Base-by-base conservation (phyloP, 1,140 invertebrate genomes). In the Ylistrum balloti region DNA sequence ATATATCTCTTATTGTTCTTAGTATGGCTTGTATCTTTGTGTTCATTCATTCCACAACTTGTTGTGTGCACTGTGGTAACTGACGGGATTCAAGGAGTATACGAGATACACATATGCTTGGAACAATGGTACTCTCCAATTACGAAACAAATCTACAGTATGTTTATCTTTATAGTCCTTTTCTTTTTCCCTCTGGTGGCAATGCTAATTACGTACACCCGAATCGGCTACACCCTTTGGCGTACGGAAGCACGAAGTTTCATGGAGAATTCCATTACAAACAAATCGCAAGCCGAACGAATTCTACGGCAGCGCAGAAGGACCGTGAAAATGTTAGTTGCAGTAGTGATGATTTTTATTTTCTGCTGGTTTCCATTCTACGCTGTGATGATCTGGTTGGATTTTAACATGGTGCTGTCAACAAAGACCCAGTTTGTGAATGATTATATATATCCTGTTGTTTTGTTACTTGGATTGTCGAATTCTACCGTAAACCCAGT, bases 201-300 rank as follows among this genome's bases (percentile, higher is more conserved):
- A 93, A 98, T 98, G 98, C 97, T 97, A 34, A 96, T 98, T 2
- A 97, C 98, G 0, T 99, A 99, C 96, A 97, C 97, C 92, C 98
- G 98, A 95, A 98, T 99, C 88, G 97, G 98, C 10, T 95, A 97
- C 20, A 98, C 98, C 0, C 96, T 99, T 0, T 98, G 98, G 98
- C 97, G 97, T 85, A 97, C 97, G 0, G 97, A 97, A 88, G 97
- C 97, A 89, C 97, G 91, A 2, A 91, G 93, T n/a, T 91, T 93
- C 28, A 33, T 86, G 11, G 89, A 86, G 20, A 45, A 48, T 20
- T 56, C 35, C 9, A 88, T 88, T 22, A 28, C 35, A n/a, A 48
- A 90, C 38, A 92, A 90, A 34, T 85, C 48, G 0, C 93, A 93
- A 88, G 89, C 90, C 1, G 88, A 91, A 11, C 74, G 93, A 28